Base-by-base conservation (phyloP, 1,140 invertebrate species). In the Metaphire vulgaris region DNA sequence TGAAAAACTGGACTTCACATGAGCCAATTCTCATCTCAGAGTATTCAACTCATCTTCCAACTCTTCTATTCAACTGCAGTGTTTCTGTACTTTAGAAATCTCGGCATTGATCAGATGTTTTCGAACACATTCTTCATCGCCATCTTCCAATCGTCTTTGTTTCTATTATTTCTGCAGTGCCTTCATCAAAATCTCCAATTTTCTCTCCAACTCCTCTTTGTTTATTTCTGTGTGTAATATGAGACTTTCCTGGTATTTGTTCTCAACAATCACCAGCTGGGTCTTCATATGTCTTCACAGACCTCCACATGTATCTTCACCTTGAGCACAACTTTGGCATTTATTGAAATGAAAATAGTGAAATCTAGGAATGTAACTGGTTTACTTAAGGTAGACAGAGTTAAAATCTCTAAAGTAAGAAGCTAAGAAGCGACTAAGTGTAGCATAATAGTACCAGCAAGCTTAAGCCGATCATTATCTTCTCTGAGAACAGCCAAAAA, bases 401-500 rank as follows among this genome's bases (percentile, higher is more conserved):
- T n/a, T n/a, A n/a, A n/a, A n/a, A n/a, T n/a, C n/a, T n/a, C n/a
- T n/a, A n/a, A n/a, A n/a, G n/a, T n/a, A n/a, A n/a, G n/a, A n/a
- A n/a, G n/a, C n/a, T n/a, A n/a, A n/a, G n/a, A n/a, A n/a, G n/a
- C n/a, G n/a, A n/a, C n/a, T n/a, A n/a, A n/a, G n/a, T n/a, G n/a
- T n/a, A n/a, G n/a, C n/a, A n/a, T n/a, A n/a, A n/a, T n/a, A 83
- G 87, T 87, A 92, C 92, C 93, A 79, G 91, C 90, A 79, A 97
- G 89, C 87, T 90, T 90, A 26, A 92, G 92, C 80, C 93, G 88
- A 83, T 94, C 93, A 86, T 92, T 91, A 85, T 97, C 93, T 83
- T 96, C 93, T 83, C 93, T 91, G 68, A 95, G 90, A 29, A 97
- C 91, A n/a, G 92, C 92, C 34, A 97, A 87, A 82, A 93, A 96